Percentiles rank a stretch among this genome's conserved stretches.
Evolutionary conservation across 2,888 invertebrate species (phyloP).

Genomic region (Himalopsyche anomala): DNA sequence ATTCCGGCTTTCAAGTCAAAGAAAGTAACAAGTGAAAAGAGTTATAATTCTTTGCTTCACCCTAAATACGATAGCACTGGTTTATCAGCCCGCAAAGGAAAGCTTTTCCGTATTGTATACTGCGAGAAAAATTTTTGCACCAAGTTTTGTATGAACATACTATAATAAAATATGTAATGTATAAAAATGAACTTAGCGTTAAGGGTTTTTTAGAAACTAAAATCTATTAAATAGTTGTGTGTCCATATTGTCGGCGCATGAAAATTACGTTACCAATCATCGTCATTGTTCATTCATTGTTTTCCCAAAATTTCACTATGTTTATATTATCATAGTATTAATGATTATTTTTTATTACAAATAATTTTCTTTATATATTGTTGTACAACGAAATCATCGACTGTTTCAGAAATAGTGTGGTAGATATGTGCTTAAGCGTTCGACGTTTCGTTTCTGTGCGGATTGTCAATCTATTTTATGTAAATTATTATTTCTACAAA

Average conservation of each 20-base stretch:
- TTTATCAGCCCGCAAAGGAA: not conserved
- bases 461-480: no score
- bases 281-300: slow-evolving; percentile 51
- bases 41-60: not conserved
- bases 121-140: not conserved
- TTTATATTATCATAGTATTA: slow-evolving; percentile 50
- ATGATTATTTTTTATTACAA: slow-evolving; percentile 51
- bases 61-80: not conserved
- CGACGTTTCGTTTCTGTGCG: not conserved
- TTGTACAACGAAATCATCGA: slow-evolving; percentile 17
- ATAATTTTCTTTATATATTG: slow-evolving; percentile 55
- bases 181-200: slow-evolving; percentile 57
- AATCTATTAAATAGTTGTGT: slow-evolving; percentile 45
- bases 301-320: slow-evolving; percentile 43
- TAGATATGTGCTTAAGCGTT: no score
- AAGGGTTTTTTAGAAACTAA: slow-evolving; percentile 61
- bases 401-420: not conserved
- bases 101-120: not conserved
- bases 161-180: slow-evolving; percentile 58
- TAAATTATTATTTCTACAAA: no score
- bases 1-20: not conserved
- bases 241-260: slow-evolving; percentile 48
- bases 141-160: slow-evolving; percentile 8
- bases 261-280: slow-evolving; percentile 61
- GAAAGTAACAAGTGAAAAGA: not conserved